Evolutionary conservation across 1,140 invertebrate species (phyloP).

Genomic region (fruit fly (Drosophila melanogaster)): DNA sequence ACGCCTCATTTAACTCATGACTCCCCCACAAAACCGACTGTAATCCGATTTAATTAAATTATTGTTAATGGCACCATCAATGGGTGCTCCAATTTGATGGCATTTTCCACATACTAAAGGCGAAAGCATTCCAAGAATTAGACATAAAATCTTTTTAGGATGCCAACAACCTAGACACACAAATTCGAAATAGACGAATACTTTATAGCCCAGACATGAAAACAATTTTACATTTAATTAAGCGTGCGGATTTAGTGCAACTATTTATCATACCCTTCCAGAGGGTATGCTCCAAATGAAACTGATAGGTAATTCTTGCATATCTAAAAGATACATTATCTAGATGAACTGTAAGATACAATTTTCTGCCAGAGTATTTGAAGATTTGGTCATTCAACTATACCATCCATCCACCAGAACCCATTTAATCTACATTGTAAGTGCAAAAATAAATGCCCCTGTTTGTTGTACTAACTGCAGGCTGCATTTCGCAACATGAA

Average conservation of each 20-base stretch:
- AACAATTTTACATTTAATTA: conserved; percentile 39
- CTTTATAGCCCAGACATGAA: conserved; percentile 22
- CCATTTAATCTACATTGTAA: conserved; percentile 10
- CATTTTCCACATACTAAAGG: conserved; percentile 35
- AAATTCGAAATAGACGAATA: conserved; percentile 46
- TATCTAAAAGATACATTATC: background rate
- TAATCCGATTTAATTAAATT: conserved; percentile 51
- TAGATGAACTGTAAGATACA: too few relatives aligned
- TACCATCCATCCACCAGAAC: background rate
- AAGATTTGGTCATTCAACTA: background rate
- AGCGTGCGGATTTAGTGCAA: conserved; percentile 6
- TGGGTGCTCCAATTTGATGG: conserved; percentile 43
- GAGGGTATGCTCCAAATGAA: background rate
- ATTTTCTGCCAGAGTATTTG: background rate
- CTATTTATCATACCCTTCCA: conserved; percentile 12
- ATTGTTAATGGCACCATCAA: conserved; percentile 47
- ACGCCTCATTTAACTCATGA: conserved; percentile 49
- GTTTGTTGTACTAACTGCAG: conserved; percentile 7
- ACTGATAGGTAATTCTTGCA: too few relatives aligned
- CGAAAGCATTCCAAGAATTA: conserved; percentile 22
- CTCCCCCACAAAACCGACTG: conserved; percentile 10
- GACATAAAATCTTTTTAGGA: conserved; percentile 20
- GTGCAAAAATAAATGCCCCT: conserved; percentile 17
- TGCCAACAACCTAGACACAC: conserved; percentile 55
- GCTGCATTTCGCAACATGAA: conserved; percentile 64